Base-by-base conservation (phyloP, 1,140 invertebrate genomes). In the Potamilus streckersoni region DNA sequence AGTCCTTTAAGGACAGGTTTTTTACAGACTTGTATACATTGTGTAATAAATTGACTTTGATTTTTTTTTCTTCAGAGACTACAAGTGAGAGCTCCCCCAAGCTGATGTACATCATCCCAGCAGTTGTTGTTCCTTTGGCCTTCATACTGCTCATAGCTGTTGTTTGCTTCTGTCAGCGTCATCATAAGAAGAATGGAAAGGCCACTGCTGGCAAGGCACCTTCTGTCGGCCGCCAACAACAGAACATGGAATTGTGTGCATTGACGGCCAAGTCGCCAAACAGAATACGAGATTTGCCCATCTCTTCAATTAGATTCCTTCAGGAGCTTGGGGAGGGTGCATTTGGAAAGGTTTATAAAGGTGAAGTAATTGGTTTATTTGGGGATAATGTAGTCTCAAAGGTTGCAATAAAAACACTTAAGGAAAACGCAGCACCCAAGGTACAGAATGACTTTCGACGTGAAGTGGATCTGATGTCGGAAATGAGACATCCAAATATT, bases 301-400 rank as follows among this genome's bases (percentile, higher is more conserved):
- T 96, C 93, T 90, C 93, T 65, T 95, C 95, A 85, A 94, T 98
- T 0, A 92, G 94, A 74, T 98, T 98, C 85, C 67, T 97, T 58
- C 96, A 98, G 89, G 97, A 98, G 89, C 90, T 99, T 3, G 97
- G 97, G 58, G 97, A 99, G 92, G 97, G 97, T 38, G 96, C 96
- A 66, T 99, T 98, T 91, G 97, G 97, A 92, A 92, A 92, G 87
- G 89, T 89, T 16, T 89, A 89, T 79, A 97, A 97, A 91, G 97
- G 97, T 2, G 96, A 98, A 90, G 90, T 98, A n/a, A 92, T 94
- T 89, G 90, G 90, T 58, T 74, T 88, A 23, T 86, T 85, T 78
- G 83, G 85, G 20, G 88, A 86, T 73, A 88, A 87, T 64, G 87
- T 80, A 20, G 85, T 92, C 14, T 93, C 94, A 66, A 94, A 94